Conservation (phyloP, 2,797 vertebrate genomes). For the Allobates femoralis region DNA sequence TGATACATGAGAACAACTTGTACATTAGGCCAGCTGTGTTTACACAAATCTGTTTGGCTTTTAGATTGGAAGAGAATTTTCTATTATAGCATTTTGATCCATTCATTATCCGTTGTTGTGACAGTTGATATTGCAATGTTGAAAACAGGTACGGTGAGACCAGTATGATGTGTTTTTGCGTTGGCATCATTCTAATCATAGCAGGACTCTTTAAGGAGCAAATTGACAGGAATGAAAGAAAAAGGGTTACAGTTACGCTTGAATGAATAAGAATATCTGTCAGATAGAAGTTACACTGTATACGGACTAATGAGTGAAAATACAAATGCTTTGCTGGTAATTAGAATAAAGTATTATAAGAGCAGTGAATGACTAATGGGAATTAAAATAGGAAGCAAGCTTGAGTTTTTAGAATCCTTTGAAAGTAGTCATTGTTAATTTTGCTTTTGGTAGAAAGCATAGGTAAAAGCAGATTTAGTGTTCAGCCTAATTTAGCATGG, state of each 20-base stretch:
- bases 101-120: constrained; percentile 17
- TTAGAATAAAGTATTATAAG: neutral
- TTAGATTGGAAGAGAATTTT: constrained; percentile 13
- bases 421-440: neutral
- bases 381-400: neutral
- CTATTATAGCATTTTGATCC: constrained; percentile 26
- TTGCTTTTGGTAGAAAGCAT: too few relatives aligned
- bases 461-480: too few relatives aligned
- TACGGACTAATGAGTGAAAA: neutral
- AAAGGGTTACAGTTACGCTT: neutral
- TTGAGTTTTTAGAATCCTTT: neutral
- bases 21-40: constrained; percentile 49
- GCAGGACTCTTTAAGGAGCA: neutral
- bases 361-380: neutral
- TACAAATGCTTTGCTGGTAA: neutral
- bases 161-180: neutral
- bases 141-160: constrained; percentile 3
- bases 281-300: neutral
- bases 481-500: neutral
- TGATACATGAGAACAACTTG: constrained; percentile 33
- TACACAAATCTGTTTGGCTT: constrained; percentile 35
- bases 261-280: neutral
- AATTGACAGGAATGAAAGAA: neutral
- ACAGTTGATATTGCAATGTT: neutral
- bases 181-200: neutral